Percentiles rank a stretch among this genome's conserved stretches.
phyloP scores from a whole-genome alignment of 2,888 invertebrate species.

The Drosophila neotestacea region DNA sequence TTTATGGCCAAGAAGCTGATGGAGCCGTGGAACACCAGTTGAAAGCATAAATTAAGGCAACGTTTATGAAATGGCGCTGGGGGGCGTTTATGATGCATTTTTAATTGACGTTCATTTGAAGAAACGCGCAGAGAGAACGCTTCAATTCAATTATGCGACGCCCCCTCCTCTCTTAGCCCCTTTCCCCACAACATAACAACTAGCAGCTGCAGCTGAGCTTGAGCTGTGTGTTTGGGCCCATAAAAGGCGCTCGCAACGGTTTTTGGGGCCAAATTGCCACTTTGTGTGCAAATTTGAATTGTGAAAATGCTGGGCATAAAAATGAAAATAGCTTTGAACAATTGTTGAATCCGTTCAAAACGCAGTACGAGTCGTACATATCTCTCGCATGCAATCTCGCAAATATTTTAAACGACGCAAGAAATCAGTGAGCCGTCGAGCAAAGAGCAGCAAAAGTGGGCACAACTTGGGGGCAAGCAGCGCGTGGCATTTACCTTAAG shows the following conservation, averaged over 20 bases:
- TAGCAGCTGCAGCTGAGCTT: constrained; percentile 41
- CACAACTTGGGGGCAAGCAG: constrained; percentile 29
- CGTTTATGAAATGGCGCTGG: constrained; percentile 79
- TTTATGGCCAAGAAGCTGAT: constrained; percentile 64
- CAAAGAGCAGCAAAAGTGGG: constrained; percentile 6
- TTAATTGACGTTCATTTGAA: constrained; percentile 80
- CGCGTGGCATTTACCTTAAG: constrained; percentile 45
- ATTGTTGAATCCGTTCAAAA: constrained; percentile 55
- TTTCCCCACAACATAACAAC: neutral
- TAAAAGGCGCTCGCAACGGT: constrained; percentile 79
- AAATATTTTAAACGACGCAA: constrained; percentile 72
- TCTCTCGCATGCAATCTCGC: constrained; percentile 72
- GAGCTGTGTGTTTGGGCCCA: constrained; percentile 43
- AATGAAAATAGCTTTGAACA: constrained; percentile 63
- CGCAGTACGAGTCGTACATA: constrained; percentile 35
- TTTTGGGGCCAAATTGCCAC: constrained; percentile 79
- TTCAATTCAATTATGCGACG: constrained; percentile 78
- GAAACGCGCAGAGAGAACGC: constrained; percentile 69
- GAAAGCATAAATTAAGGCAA: constrained; percentile 70
- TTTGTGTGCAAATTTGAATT: constrained; percentile 83
- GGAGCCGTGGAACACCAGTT: constrained; percentile 26
- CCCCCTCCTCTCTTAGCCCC: neutral
- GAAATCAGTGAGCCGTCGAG: constrained; percentile 40
- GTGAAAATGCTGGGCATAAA: constrained; percentile 70
- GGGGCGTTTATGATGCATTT: constrained; percentile 80